phyloP scores from a whole-genome alignment of 2,797 vertebrate genomes.

The Characodon lateralis region DNA sequence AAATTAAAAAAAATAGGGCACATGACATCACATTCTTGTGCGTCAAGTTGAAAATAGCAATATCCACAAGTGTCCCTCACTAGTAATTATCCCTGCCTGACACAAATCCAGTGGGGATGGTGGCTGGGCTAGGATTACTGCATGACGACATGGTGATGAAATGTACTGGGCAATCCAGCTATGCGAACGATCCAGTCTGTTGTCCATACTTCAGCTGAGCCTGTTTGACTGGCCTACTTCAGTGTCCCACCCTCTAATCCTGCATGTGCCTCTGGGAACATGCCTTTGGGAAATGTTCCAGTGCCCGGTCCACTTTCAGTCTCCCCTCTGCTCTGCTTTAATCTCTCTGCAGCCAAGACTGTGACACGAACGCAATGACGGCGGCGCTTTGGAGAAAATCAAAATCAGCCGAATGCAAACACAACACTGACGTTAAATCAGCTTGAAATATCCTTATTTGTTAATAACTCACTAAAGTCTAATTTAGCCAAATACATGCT shows the following conservation, averaged over 20 bases:
- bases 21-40: conserved; percentile 20
- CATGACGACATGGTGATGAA: conserved; percentile 61
- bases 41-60: conserved; percentile 39
- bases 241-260: conserved; percentile 71
- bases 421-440: conserved; percentile 1
- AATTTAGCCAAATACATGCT: conserved; percentile 3
- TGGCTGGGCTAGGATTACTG: conserved; percentile 57
- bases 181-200: conserved; percentile 41
- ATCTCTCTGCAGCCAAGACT: conserved; percentile 65
- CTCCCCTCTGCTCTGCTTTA: conserved; percentile 60
- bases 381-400: conserved; percentile 3
- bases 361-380: not conserved
- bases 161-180: conserved; percentile 51
- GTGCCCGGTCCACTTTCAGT: conserved; percentile 58
- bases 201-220: conserved; percentile 67
- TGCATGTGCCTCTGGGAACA: conserved; percentile 24
- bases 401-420: conserved; percentile 21
- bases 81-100: conserved; percentile 48
- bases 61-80: conserved; percentile 54
- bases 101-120: conserved; percentile 39
- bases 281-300: conserved; percentile 47
- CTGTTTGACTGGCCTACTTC: conserved; percentile 76
- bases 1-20: conserved; percentile 33
- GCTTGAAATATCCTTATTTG: conserved; percentile 9
- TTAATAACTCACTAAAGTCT: conserved; percentile 9